Evolutionary conservation across 2,888 invertebrate genomes (phyloP), one percentile per base, ranked within the genome.

Genomic region (Ceramica pisi): DNA sequence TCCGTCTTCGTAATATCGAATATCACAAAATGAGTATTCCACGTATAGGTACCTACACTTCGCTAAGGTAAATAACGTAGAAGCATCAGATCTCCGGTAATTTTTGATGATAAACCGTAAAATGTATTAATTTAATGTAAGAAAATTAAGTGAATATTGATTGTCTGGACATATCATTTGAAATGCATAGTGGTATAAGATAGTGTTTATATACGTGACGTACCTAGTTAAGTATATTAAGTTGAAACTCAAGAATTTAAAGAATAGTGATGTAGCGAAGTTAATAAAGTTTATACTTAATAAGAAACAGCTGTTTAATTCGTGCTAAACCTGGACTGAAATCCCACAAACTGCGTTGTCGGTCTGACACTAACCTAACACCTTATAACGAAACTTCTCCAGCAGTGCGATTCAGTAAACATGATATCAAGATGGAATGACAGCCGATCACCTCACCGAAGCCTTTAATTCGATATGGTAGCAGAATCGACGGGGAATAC

Each of bases 161-260:
- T 87, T 89, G 85, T 93, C 90, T 89, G 92, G 92, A 95, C 93
- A 94, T 94, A 95, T 94, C 92, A 94, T 92, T 94, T 87, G 90
- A 91, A 89, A 88, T 72, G 66, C 78, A 68, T 93, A 94, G 91
- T 90, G 88, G 86, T 89, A 84, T 94, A 95, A 92, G 92, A 91
- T 94, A 94, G 92, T 95, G 94, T 95, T 94, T 93, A 94, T 94
- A 94, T 92, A 91, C 89, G 92, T 91, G 93, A 94, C 93, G 93
- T 95, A 95, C 91, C 92, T 94, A 95, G 92, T 89, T 95, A 95
- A 94, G 94, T 94, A 92, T 92, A 89, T 87, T 95, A 94, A 95
- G 95, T 92, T 93, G 92, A 91, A 94, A 94, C 93, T 94, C 93
- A 92, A 94, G 94, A 95, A 94, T 94, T 94, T 94, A 94, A 94